These are phyloP conservation scores for Pteromalus puparum DNA, from an alignment of 1,140 invertebrate species.

Conservation along the genomic window DNA sequence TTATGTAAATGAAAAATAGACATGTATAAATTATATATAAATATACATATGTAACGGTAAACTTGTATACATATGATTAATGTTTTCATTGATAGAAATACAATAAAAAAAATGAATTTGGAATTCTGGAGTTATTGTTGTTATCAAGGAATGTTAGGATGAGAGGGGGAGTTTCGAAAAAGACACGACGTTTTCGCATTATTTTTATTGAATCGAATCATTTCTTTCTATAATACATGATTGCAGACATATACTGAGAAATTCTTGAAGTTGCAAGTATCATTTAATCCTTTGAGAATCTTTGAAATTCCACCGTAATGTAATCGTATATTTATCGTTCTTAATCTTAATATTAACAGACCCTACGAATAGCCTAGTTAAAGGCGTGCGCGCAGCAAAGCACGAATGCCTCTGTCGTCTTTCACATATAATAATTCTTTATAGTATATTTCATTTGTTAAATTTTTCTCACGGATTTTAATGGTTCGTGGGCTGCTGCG, in stretches of 20 bases:
- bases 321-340: slow-evolving; percentile 62
- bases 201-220: slow-evolving; percentile 72
- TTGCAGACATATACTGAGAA: slow-evolving; percentile 72
- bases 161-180: neutral
- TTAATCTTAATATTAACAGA: slow-evolving; percentile 70
- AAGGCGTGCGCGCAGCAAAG: slow-evolving; percentile 52
- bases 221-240: slow-evolving; percentile 70
- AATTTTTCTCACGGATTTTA: slow-evolving; percentile 21
- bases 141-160: neutral
- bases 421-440: slow-evolving; percentile 28
- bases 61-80: slow-evolving; percentile 46
- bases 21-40: slow-evolving; percentile 56
- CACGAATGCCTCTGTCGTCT: slow-evolving; percentile 38
- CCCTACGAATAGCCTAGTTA: slow-evolving; percentile 64
- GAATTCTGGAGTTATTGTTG: slow-evolving; percentile 34
- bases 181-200: slow-evolving; percentile 59
- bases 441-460: slow-evolving; percentile 19
- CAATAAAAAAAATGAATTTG: slow-evolving; percentile 57
- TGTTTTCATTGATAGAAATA: slow-evolving; percentile 46
- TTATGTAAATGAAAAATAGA: slow-evolving; percentile 61
- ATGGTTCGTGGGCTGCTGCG: slow-evolving; percentile 39
- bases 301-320: slow-evolving; percentile 66
- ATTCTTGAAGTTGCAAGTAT: slow-evolving; percentile 69
- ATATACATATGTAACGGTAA: slow-evolving; percentile 43
- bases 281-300: slow-evolving; percentile 68